Percentiles rank a stretch among this genome's conserved stretches.
Conservation (phyloP, 2,113 vertebrate species). For the Lophotis ruficrista region DNA sequence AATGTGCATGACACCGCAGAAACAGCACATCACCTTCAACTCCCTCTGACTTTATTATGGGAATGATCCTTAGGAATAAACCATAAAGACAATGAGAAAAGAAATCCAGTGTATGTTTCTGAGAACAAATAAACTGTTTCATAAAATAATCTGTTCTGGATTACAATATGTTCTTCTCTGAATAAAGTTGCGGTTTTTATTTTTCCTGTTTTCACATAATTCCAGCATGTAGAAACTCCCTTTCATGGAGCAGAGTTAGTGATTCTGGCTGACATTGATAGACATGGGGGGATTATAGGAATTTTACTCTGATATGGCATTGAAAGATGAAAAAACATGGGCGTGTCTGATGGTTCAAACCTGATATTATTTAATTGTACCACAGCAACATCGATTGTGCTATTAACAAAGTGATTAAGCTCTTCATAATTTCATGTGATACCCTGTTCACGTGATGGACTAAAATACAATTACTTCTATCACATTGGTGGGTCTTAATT, state of each 20-base stretch:
- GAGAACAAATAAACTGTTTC: background rate
- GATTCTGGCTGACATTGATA: background rate
- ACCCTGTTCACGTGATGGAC: background rate
- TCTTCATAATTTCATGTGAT: background rate
- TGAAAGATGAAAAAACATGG: background rate
- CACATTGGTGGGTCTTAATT: background rate
- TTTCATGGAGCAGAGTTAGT: background rate
- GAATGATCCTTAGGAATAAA: background rate
- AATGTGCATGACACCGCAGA: background rate
- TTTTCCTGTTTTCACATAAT: background rate
- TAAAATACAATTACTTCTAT: background rate
- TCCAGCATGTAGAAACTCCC: background rate
- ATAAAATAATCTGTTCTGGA: background rate
- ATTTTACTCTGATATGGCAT: background rate
- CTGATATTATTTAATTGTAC: background rate
- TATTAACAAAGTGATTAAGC: background rate
- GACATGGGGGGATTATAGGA: rapidly evolving
- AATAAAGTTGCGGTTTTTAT: background rate
- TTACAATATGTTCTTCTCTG: background rate
- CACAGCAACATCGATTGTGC: background rate
- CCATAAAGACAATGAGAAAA: background rate
- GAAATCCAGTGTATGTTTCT: background rate
- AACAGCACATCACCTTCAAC: background rate
- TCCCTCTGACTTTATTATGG: background rate
- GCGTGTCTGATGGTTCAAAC: background rate